Percentiles rank a stretch among this genome's conserved stretches.
Evolutionary conservation across 2,113 vertebrate species (phyloP).

Genomic region (Damaliscus lunatus): DNA sequence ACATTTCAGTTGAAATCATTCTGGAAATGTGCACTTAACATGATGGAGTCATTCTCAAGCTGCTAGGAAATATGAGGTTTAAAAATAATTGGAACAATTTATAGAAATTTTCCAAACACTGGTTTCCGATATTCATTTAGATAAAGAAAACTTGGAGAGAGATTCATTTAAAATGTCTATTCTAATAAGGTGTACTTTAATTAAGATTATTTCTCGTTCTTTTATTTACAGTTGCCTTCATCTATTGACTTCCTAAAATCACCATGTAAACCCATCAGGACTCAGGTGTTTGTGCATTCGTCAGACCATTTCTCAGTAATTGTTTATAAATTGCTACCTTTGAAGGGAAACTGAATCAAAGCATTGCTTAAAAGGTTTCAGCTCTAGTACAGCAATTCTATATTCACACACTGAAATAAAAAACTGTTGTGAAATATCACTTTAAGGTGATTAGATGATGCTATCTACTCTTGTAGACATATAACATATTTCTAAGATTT

Average conservation of each 20-base stretch:
- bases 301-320: not conserved
- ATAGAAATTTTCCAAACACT: not conserved
- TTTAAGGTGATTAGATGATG: not conserved
- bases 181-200: not conserved
- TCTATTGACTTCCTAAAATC: not conserved
- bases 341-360: not conserved
- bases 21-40: not conserved
- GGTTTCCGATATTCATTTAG: not conserved
- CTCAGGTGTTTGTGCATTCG: not conserved
- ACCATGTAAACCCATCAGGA: not conserved
- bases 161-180: not conserved
- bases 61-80: not conserved
- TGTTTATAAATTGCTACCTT: constrained; percentile 2
- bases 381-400: not conserved
- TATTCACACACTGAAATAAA: not conserved
- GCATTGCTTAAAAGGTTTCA: not conserved
- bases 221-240: not conserved
- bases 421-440: not conserved
- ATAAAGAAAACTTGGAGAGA: not conserved
- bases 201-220: not conserved
- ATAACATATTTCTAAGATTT: not conserved
- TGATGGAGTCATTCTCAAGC: not conserved
- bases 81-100: not conserved
- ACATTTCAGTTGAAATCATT: not conserved
- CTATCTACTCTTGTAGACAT: not conserved